These are phyloP conservation scores for Apantesis nais DNA, from an alignment of 2,888 invertebrate genomes.

Conservation along the genomic window DNA sequence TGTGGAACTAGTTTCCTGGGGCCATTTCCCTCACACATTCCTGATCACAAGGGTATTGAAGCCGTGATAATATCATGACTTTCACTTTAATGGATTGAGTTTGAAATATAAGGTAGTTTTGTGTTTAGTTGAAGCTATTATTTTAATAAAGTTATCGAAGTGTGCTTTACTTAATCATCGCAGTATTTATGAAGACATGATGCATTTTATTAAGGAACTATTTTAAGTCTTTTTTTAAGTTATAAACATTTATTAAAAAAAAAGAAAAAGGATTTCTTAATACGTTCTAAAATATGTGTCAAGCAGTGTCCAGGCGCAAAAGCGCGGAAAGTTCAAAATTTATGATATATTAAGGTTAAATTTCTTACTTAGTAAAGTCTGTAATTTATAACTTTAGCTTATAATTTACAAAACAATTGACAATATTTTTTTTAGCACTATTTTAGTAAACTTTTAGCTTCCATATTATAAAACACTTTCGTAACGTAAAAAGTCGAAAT, in stretches of 20 bases:
- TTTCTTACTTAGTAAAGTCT: neutral
- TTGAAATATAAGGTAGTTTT: slow-evolving; percentile 11
- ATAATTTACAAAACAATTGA: too few relatives aligned
- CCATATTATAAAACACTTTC: neutral
- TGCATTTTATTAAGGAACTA: neutral
- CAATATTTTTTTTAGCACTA: neutral
- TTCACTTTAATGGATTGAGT: slow-evolving; percentile 39
- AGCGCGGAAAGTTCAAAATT: neutral
- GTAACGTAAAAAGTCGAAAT: neutral
- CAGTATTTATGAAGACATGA: neutral
- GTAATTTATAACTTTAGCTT: neutral
- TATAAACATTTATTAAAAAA: neutral
- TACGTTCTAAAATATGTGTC: neutral
- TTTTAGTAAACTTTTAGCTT: too few relatives aligned
- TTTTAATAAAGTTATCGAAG: neutral
- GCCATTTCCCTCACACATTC: slow-evolving; percentile 61
- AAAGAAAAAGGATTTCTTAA: neutral
- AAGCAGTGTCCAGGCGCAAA: neutral
- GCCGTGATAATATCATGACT: slow-evolving; percentile 52
- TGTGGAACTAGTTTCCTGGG: slow-evolving; percentile 80
- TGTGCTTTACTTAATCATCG: neutral
- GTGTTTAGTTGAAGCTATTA: neutral
- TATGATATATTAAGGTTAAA: neutral
- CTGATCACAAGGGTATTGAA: slow-evolving; percentile 66
- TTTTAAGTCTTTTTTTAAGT: neutral